These are phyloP conservation scores for Arion vulgaris DNA, from an alignment of 1,140 invertebrate species.

Conservation along the genomic window DNA sequence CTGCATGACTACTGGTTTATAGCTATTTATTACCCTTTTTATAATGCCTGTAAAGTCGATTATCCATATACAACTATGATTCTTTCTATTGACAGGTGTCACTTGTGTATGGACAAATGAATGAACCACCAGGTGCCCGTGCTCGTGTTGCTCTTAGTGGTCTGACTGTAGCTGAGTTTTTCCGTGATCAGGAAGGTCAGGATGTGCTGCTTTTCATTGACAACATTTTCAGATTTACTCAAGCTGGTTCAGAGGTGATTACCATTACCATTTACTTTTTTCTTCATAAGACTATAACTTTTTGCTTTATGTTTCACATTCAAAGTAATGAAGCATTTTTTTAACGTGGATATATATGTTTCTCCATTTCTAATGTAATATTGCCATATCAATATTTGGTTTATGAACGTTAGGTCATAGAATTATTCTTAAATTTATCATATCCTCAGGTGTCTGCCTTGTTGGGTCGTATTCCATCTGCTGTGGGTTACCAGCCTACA, in stretches of 20 bases:
- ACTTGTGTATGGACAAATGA: slow-evolving; percentile 99
- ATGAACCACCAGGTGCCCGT: slow-evolving; percentile 98
- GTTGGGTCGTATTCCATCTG: slow-evolving; percentile 98
- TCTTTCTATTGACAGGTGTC: slow-evolving; percentile 86
- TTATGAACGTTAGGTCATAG: too few species aligned
- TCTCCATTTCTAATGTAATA: too few species aligned
- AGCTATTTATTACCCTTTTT: too few species aligned
- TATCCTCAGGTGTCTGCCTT: slow-evolving; percentile 84
- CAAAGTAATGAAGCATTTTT: too few species aligned
- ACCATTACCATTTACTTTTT: not conserved
- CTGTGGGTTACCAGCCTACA: slow-evolving; percentile 98
- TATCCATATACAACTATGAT: too few species aligned
- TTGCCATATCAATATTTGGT: too few species aligned
- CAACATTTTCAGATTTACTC: slow-evolving; percentile 99
- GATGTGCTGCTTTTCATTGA: slow-evolving; percentile 99
- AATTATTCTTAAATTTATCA: not conserved
- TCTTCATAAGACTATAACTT: too few species aligned
- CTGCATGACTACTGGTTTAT: too few species aligned
- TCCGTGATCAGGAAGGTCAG: slow-evolving; percentile 99
- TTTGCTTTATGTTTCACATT: too few species aligned
- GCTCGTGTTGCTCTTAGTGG: slow-evolving; percentile 97
- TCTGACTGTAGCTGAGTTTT: slow-evolving; percentile 95
- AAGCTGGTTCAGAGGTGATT: slow-evolving; percentile 96
- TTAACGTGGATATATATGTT: too few species aligned
- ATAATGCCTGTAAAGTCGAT: too few species aligned